phyloP scores from a whole-genome alignment of 1,140 invertebrate genomes.

The Subanguina moxae region DNA sequence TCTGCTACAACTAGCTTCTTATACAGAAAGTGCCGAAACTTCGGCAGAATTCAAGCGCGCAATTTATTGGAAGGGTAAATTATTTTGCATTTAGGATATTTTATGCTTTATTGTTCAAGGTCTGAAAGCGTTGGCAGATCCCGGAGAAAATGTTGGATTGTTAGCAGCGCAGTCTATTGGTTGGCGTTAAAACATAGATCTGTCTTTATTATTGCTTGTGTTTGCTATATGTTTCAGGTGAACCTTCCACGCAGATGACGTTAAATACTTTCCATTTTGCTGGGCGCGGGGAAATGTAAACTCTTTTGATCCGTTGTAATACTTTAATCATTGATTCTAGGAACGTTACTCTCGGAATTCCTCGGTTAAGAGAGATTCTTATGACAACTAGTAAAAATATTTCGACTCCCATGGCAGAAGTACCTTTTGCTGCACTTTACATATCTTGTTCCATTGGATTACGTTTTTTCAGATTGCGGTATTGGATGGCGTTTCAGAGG shows the following conservation, averaged over 20 bases:
- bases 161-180: constrained; percentile 87
- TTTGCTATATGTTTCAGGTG: too few species aligned
- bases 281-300: constrained; percentile 89
- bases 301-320: too few species aligned
- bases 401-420: constrained; percentile 89
- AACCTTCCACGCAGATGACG: constrained; percentile 99
- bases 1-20: constrained; percentile 35
- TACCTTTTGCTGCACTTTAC: constrained; percentile 55
- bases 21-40: constrained; percentile 15
- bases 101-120: constrained; percentile 52
- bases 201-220: too few species aligned
- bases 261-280: constrained; percentile 99
- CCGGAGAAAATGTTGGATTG: constrained; percentile 92
- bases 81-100: too few species aligned
- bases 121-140: constrained; percentile 72
- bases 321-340: too few species aligned
- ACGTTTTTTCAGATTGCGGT: not conserved
- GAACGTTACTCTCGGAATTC: constrained; percentile 85
- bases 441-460: not conserved
- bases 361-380: constrained; percentile 87
- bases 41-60: constrained; percentile 23
- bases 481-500: constrained; percentile 50
- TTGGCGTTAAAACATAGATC: too few species aligned
- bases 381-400: constrained; percentile 87
- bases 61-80: constrained; percentile 55